A percentile compares a stretch with the other conserved stretches of the same genome.
Evolutionary conservation across 2,113 vertebrate species (phyloP).

Genomic region (Chloropsis cyanopogon): DNA sequence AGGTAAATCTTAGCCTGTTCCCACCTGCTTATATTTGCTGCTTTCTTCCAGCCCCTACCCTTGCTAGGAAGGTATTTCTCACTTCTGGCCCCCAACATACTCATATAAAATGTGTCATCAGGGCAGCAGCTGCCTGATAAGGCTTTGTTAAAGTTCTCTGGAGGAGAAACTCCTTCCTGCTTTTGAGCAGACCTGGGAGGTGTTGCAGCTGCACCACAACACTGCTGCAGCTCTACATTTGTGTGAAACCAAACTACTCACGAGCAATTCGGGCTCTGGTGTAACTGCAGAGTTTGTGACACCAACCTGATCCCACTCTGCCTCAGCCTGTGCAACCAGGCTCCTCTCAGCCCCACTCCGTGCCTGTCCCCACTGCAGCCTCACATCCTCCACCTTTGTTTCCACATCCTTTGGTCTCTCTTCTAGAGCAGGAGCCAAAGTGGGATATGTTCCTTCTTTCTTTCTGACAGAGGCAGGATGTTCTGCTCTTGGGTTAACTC

Average conservation of each 20-base stretch:
- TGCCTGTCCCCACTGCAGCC: background rate
- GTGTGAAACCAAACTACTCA: background rate
- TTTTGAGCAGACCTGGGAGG: background rate
- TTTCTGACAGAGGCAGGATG: background rate
- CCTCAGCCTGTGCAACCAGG: background rate
- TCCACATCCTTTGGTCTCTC: background rate
- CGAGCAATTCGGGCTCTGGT: background rate
- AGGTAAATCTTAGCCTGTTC: background rate
- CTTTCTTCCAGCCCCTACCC: background rate
- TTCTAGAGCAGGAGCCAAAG: background rate
- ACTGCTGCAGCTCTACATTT: background rate
- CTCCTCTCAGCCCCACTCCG: accelerated
- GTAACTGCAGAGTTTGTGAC: background rate
- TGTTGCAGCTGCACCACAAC: background rate
- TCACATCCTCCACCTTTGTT: background rate
- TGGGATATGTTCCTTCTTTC: background rate
- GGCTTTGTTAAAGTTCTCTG: background rate
- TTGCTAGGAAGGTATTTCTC: background rate
- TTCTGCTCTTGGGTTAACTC: background rate
- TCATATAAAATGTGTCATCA: accelerated
- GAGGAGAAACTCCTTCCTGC: background rate
- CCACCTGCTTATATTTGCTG: background rate
- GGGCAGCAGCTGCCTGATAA: background rate
- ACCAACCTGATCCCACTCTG: background rate
- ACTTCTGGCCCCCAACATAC: background rate